phyloP scores from a whole-genome alignment of 2,113 vertebrate species.

The Rattus rattus region DNA sequence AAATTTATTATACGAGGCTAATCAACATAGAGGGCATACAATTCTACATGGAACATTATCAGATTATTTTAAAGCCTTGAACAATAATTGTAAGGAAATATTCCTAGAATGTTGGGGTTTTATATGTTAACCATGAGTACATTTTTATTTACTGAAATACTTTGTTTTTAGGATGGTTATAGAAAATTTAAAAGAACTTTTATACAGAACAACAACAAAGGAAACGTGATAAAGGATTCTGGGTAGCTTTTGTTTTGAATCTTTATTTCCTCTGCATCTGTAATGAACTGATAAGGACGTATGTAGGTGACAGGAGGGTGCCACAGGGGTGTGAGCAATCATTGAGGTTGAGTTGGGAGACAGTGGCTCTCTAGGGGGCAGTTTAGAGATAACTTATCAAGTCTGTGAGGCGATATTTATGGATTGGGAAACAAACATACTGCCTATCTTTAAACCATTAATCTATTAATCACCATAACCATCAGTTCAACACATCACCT shows the following conservation, averaged over 20 bases:
- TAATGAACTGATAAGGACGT: neutral
- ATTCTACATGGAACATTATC: conserved; percentile 5
- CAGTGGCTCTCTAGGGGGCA: neutral
- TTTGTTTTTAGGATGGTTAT: neutral
- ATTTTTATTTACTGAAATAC: conserved; percentile 29
- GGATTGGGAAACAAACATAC: neutral
- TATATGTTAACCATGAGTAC: neutral
- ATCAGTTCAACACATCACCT: neutral
- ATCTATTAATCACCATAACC: neutral
- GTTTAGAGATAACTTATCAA: neutral
- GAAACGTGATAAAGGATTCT: neutral
- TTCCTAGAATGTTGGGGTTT: neutral
- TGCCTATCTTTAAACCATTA: neutral
- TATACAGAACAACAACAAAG: conserved; percentile 37
- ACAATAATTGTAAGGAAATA: neutral
- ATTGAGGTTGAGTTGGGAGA: neutral
- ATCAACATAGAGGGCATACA: neutral
- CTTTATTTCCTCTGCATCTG: conserved; percentile 30
- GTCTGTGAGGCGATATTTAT: neutral
- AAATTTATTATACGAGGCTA: neutral
- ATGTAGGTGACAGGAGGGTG: neutral
- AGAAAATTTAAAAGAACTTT: neutral
- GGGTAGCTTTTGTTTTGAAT: neutral
- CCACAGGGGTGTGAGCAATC: neutral
- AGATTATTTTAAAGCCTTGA: conserved; percentile 31